Base-by-base conservation (phyloP, 2,797 vertebrate genomes). In the Hyperoplus immaculatus region DNA sequence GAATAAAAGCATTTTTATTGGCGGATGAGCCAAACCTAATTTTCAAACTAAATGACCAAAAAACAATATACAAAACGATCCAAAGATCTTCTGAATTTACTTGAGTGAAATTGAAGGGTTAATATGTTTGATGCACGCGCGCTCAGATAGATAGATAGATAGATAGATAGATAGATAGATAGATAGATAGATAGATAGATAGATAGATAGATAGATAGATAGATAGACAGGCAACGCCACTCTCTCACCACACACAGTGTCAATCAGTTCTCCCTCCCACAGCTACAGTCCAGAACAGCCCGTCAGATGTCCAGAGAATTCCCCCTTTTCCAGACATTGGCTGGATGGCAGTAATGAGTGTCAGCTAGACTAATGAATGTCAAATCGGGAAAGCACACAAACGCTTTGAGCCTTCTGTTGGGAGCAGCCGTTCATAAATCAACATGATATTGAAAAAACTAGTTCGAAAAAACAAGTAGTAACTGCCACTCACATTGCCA, bases 331-430 rank as follows among this genome's bases (percentile, higher is more conserved):
- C 70, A 10, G 38, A 56, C 72, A 36, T 41, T 45, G 53, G 62
- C 43, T 45, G 53, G 62, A 80, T 59, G 56, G 18, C 67, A 73
- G 63, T 87, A 87, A 89, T 91, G 88, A 89, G 61, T 73, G 43
- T 82, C 78, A 81, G 82, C 58, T 16, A 6, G 65, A n/a, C 69
- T 83, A 86, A 87, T 88, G 86, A 87, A 81, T 57, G 82, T 90
- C 78, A 85, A 36, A 73, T 60, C 58, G 80, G 61, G 74, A 79
- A 77, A 71, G 43, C 49, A 29, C 42, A 55, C 53, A 56, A 73
- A 77, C 43, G 36, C 64, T 50, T 21, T 21, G 1, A 63, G 63
- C 46, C 11, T 53, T 61, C n/a, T 62, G 49, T 38, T 29, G 39
- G 15, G 54, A 56, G 36, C 46, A 56, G 46, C 39, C 41, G n/a